Percentiles rank a stretch among this genome's conserved stretches.
Conservation (phyloP, 1,140 invertebrate species). For the Drosophila sechellia region DNA sequence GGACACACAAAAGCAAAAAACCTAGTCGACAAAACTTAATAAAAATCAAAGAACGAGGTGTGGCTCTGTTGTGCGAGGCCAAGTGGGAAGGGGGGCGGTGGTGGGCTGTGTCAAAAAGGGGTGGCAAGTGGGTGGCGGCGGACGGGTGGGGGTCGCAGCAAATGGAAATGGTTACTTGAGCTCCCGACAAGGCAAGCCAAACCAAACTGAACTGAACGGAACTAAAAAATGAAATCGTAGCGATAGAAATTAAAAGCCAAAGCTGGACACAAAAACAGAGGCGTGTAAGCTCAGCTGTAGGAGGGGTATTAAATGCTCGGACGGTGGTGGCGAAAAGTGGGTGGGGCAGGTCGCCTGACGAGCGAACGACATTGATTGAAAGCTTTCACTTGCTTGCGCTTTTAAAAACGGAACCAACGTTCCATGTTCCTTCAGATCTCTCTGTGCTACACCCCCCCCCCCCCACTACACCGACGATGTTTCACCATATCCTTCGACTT, state of each 20-base stretch:
- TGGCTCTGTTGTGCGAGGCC: conserved; percentile 28
- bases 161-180: conserved; percentile 66
- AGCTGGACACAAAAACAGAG: conserved; percentile 33
- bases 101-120: neutral
- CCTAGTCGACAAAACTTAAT: conserved; percentile 69
- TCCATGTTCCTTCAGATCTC: conserved; percentile 17
- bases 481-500: neutral
- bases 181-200: conserved; percentile 13
- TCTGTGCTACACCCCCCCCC: no score
- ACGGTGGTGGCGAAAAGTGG: neutral
- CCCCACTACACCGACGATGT: no score
- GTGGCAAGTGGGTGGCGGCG: neutral
- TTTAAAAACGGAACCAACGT: conserved; percentile 59
- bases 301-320: neutral
- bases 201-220: conserved; percentile 12
- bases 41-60: conserved; percentile 78
- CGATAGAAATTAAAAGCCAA: conserved; percentile 69
- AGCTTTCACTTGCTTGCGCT: conserved; percentile 78
- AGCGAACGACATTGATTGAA: conserved; percentile 70
- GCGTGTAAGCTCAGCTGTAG: conserved; percentile 5
- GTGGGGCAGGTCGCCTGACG: conserved; percentile 19
- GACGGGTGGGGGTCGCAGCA: neutral
- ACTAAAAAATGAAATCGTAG: conserved; percentile 57
- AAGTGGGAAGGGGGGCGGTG: neutral
- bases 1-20: conserved; percentile 52